These are phyloP conservation scores for Danio albolineatus DNA, from an alignment of 2,797 vertebrate species.

Conservation along the genomic window DNA sequence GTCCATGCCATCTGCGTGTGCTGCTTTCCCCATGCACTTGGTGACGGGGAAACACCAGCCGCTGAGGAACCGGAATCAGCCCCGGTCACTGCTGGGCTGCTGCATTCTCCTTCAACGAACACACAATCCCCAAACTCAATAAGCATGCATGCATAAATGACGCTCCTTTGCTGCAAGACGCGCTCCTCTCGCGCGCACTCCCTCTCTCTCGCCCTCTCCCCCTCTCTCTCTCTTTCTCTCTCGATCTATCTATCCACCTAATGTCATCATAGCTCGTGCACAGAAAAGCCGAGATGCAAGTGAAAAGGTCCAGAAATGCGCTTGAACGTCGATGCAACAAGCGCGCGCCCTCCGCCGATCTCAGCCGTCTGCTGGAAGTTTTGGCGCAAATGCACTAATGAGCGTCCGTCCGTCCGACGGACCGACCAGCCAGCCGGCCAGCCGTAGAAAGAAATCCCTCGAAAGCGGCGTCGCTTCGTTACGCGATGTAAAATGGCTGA, in stretches of 20 bases:
- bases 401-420: conserved; percentile 38
- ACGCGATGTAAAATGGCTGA: conserved; percentile 4
- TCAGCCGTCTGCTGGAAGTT: conserved; percentile 76
- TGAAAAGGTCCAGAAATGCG: conserved; percentile 49
- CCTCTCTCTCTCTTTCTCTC: background rate
- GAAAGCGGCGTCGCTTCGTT: conserved; percentile 37
- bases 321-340: conserved; percentile 75
- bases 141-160: conserved; percentile 80
- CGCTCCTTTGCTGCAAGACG: conserved; percentile 73
- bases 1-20: conserved; percentile 95
- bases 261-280: conserved; percentile 65
- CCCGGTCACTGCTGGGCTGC: conserved; percentile 76
- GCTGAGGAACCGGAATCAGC: conserved; percentile 86
- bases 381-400: conserved; percentile 77
- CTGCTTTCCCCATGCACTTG: conserved; percentile 86
- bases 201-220: background rate
- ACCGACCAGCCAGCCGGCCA: conserved; percentile 37
- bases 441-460: conserved; percentile 60
- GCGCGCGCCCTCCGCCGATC: conserved; percentile 80
- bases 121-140: conserved; percentile 78
- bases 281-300: conserved; percentile 16
- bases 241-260: conserved; percentile 64
- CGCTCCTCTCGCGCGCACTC: conserved; percentile 48
- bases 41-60: conserved; percentile 83
- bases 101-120: conserved; percentile 83